Evolutionary conservation across 1,140 invertebrate genomes (phyloP), one percentile per base, ranked within the genome.

Genomic region (Chironomus tepperi): DNA sequence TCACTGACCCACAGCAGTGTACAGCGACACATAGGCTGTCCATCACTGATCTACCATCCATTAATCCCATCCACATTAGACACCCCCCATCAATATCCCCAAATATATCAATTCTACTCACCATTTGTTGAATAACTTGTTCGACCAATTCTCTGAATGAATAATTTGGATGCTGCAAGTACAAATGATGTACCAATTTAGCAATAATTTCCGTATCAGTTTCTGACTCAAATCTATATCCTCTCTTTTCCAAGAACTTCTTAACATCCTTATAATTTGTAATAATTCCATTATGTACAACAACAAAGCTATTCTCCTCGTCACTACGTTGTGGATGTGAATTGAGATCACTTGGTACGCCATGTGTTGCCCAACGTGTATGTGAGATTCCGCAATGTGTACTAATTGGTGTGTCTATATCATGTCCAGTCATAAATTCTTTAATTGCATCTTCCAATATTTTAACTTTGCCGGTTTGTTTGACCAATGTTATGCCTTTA

Each of bases 181-280:
- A 96, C 42, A 99, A 86, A 84, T 99, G 97, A 82, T 97, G 93
- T 43, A 98, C 89, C 74, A 99, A 84, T 81, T 99, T 99, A 15
- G 95, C 97, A 83, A 99, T 99, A 12, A 97, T 90, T 87, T 99
- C 98, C 21, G 98, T 99, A 80, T 99, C 98, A 47, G 98, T 95
- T 75, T 99, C 97, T 34, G 97, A 98, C 85, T 99, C 97, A 85
- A 99, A 99, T n/a, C 84, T 81, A 83, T 93, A 93, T 10, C 96
- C 97, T 80, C 96, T 94, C 77, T 94, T 92, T 79, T 91, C 87
- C 77, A 99, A 87, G 82, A 99, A 95, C 64, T 91, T 90, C 83
- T 99, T 99, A 10, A 99, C 90, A 84, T 98, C 98, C 82, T 99
- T 98, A 85, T 99, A 99, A 84, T 99, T 99, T 10, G 98, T 99